phyloP scores from a whole-genome alignment of 64 coral and sea anemone genomes.

The Pocillopora verrucosa region DNA sequence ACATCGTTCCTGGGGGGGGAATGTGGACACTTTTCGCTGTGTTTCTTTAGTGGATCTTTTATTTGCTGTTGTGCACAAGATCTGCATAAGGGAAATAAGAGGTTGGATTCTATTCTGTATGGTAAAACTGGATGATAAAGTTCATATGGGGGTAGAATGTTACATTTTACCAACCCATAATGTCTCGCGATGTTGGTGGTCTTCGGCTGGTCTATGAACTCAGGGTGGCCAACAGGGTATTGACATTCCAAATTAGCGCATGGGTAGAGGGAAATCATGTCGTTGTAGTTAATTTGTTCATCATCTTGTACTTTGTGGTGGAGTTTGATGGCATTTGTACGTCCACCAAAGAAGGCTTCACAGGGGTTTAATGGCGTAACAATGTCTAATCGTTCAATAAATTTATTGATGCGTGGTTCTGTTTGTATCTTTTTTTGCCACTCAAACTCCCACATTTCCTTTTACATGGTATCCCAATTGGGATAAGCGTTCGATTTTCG shows the following conservation, averaged over 20 bases:
- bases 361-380: background rate
- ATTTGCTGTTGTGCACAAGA: conserved; percentile 7
- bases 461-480: background rate
- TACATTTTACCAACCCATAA: background rate
- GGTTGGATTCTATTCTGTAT: background rate
- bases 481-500: background rate
- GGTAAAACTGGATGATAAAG: conserved; percentile 42
- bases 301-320: background rate
- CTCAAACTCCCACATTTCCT: conserved; percentile 1
- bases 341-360: conserved; percentile 48
- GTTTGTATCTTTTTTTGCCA: background rate
- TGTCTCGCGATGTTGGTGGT: background rate
- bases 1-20: no score
- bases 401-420: background rate
- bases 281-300: background rate
- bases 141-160: background rate
- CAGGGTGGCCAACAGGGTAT: conserved; percentile 11
- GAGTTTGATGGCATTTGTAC: conserved; percentile 12
- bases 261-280: conserved; percentile 8
- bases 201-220: background rate
- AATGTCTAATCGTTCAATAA: no score
- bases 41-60: background rate
- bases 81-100: conserved; percentile 42
- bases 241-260: background rate
- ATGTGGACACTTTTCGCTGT: no score